These are phyloP conservation scores for Ectemnius continuus DNA, from an alignment of 2,888 invertebrate genomes.

Conservation along the genomic window DNA sequence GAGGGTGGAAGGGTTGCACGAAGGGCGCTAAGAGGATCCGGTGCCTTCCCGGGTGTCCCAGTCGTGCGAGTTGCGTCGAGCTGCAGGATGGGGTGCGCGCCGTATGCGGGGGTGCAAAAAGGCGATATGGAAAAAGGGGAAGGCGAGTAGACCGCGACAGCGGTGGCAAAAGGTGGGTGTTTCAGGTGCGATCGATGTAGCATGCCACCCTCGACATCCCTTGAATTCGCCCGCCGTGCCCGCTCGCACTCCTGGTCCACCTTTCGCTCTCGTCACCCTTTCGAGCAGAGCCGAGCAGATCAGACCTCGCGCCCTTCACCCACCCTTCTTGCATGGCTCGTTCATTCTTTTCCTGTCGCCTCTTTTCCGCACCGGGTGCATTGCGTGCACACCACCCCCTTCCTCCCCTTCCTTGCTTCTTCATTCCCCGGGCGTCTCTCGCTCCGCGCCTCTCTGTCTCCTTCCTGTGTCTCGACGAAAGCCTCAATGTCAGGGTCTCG, in stretches of 20 bases:
- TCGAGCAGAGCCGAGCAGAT: conserved; percentile 17
- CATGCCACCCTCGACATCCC: conserved; percentile 53
- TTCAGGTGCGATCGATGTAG: conserved; percentile 69
- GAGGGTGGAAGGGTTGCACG: conserved; percentile 6
- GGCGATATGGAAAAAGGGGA: conserved; percentile 40
- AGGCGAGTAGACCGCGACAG: conserved; percentile 48
- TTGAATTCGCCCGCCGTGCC: conserved; percentile 46
- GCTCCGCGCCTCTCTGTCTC: conserved; percentile 14
- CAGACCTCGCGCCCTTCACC: conserved; percentile 13
- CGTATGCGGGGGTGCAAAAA: conserved; percentile 23
- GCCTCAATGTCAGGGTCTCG: conserved; percentile 63
- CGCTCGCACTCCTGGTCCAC: conserved; percentile 17
- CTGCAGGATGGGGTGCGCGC: conserved; percentile 12
- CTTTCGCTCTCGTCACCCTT: conserved; percentile 31
- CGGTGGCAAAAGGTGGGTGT: conserved; percentile 48
- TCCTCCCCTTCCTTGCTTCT: not conserved
- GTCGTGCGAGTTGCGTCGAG: conserved; percentile 20
- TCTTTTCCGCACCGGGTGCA: conserved; percentile 1
- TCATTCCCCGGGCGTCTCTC: not conserved
- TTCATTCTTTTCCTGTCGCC: conserved; percentile 21
- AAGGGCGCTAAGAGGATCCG: conserved; percentile 43
- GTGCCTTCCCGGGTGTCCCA: conserved; percentile 29
- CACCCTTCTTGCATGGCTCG: conserved; percentile 14
- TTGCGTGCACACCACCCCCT: conserved; percentile 9
- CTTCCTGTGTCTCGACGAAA: conserved; percentile 33